Evolutionary conservation across 2,888 invertebrate genomes (phyloP), one percentile per base, ranked within the genome.

Genomic region (Tanytarsus gracilentus): DNA sequence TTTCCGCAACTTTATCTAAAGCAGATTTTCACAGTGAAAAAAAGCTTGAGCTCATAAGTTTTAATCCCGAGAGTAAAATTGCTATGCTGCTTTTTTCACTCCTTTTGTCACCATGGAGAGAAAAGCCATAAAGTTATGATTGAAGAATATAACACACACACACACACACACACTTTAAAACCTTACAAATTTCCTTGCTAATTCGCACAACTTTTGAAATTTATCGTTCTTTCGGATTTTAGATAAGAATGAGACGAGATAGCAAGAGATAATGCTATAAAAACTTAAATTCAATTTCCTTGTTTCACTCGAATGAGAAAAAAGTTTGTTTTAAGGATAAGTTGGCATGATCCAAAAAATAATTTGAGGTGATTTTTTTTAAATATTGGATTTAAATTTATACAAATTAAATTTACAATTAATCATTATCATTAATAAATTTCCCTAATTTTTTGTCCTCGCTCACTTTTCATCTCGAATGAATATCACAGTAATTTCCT

Each of bases 231-330:
- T n/a, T n/a, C n/a, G n/a, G n/a, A n/a, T n/a, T n/a, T n/a, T n/a
- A 18, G 44, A 18, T 16, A 8, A 44, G 6, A 44, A 33, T 36
- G 36, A 16, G 16, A 16, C 14, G 36, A 21, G 23, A 21, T 44
- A 18, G 18, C 5, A 30, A 16, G 7, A 51, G 18, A 9, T 16
- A 36, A 6, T 36, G 29, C 21, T 25, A 53, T 30, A 53, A 53
- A 53, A 53, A 53, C 53, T 53, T 53, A 53, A 53, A 53, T 53
- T 53, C 53, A 53, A 53, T 53, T 53, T 53, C 53, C 53, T 53
- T 53, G 53, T 53, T 33, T 16, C 11, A 48, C 44, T 44, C 21
- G 21, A 44, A 44, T 44, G 44, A 18, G 23, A 53, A 26, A 30
- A 40, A 40, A 40, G 40, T 40, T 49, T 49, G n/a, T n/a, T n/a